Percentiles rank a stretch among this genome's conserved stretches.
phyloP scores from a whole-genome alignment of 2,113 vertebrate species.

The Seriola aureovittata region DNA sequence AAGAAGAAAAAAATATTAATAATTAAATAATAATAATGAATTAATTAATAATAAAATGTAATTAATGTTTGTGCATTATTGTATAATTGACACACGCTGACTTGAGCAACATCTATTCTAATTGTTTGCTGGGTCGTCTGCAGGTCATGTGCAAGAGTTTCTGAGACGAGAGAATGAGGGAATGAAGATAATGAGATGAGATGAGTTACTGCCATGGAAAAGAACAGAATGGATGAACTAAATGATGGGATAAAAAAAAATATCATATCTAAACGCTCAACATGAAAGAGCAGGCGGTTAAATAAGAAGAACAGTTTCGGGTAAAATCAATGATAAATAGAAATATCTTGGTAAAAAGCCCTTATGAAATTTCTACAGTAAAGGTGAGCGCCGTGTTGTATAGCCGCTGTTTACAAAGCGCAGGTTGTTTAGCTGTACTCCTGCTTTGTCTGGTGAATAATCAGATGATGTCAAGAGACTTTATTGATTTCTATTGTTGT shows the following conservation, averaged over 20 bases:
- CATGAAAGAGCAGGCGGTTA: constrained; percentile 1
- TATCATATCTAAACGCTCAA: neutral
- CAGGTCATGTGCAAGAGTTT: neutral
- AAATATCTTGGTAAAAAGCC: constrained; percentile 16
- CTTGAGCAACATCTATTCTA: neutral
- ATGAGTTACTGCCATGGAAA: neutral
- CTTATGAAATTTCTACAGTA: neutral
- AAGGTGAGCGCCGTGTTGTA: constrained; percentile 12
- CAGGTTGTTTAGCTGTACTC: constrained; percentile 26
- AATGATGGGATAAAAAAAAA: too few species aligned
- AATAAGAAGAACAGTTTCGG: neutral
- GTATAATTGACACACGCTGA: neutral
- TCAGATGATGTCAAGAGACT: constrained; percentile 50
- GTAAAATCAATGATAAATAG: constrained; percentile 22
- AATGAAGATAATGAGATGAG: constrained; percentile 10
- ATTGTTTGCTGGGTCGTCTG: neutral
- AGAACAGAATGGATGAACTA: neutral
- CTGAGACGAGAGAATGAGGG: constrained; percentile 10
- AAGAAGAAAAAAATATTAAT: neutral
- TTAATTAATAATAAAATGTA: too few species aligned
- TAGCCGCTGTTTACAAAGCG: constrained; percentile 16
- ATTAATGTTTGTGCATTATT: neutral
- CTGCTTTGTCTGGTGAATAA: constrained; percentile 56
- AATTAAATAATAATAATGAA: too few species aligned
- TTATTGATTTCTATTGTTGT: constrained; percentile 65